Percentiles rank a stretch among this genome's conserved stretches.
phyloP scores from a whole-genome alignment of 2,113 vertebrate species.

The Caloenas nicobarica region DNA sequence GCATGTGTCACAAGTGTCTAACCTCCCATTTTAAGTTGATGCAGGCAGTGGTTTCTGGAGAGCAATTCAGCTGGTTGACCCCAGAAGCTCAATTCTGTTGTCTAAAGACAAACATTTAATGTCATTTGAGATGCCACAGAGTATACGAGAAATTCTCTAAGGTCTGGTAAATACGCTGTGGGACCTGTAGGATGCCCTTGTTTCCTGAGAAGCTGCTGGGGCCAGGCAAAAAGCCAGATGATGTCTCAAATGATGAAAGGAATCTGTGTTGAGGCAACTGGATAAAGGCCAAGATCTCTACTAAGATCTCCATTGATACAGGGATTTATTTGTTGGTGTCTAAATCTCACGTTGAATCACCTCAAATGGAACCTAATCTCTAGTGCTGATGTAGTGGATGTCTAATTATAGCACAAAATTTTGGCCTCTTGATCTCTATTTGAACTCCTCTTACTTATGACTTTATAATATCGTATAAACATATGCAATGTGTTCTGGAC shows the following conservation, averaged over 20 bases:
- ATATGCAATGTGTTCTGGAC: not conserved
- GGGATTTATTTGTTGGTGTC: not conserved
- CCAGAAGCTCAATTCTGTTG: not conserved
- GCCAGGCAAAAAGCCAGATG: not conserved
- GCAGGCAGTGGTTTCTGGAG: not conserved
- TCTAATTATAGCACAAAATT: not conserved
- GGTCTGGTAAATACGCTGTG: not conserved
- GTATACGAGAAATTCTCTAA: not conserved
- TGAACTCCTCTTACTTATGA: not conserved
- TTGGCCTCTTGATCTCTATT: not conserved
- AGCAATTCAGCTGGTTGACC: not conserved
- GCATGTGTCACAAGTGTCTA: not conserved
- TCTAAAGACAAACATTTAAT: not conserved
- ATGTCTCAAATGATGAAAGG: not conserved
- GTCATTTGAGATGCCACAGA: not conserved
- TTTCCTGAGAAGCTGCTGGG: not conserved
- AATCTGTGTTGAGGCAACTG: not conserved
- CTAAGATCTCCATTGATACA: not conserved
- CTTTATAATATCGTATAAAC: not conserved
- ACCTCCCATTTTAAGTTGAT: not conserved
- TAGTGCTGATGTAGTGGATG: not conserved
- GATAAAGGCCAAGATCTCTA: not conserved
- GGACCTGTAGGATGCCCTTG: not conserved
- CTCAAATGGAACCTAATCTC: not conserved
- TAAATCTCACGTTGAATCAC: not conserved